Evolutionary conservation across 2,113 vertebrate species (phyloP).

Genomic region (Amblyopsis rosae): DNA sequence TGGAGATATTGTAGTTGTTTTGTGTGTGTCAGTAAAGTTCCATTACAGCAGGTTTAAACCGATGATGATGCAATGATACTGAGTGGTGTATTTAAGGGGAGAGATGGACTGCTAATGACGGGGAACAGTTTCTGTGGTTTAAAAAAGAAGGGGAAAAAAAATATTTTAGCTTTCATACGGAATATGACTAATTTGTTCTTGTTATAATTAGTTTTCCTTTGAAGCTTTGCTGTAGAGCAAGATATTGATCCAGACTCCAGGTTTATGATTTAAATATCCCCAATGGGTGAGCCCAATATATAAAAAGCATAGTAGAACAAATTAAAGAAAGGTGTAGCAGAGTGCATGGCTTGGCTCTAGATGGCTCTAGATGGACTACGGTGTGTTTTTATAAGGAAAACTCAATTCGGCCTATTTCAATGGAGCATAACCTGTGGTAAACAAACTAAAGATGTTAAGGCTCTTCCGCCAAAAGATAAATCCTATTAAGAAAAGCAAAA

Average conservation of each 20-base stretch:
- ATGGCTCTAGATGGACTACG: neutral
- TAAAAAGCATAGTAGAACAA: neutral
- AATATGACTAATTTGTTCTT: neutral
- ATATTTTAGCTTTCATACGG: neutral
- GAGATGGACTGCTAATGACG: conserved; percentile 4
- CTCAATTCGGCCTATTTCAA: conserved; percentile 7
- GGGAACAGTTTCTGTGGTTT: neutral
- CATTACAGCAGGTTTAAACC: neutral
- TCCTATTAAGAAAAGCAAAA: too few species aligned
- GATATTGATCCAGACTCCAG: neutral
- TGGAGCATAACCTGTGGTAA: too few species aligned
- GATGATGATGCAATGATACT: conserved; percentile 31
- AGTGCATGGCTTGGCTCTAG: neutral
- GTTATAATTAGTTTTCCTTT: neutral
- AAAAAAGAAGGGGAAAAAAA: too few species aligned
- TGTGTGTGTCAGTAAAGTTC: conserved; percentile 15
- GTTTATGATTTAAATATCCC: neutral
- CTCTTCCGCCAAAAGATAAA: too few species aligned
- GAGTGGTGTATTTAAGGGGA: neutral
- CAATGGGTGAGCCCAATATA: neutral
- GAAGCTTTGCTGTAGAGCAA: neutral
- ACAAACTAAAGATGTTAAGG: too few species aligned
- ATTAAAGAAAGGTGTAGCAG: neutral
- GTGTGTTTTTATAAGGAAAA: neutral
- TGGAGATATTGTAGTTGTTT: conserved; percentile 46